Conservation (phyloP, 2,797 vertebrate genomes). For the Mus spretus region DNA sequence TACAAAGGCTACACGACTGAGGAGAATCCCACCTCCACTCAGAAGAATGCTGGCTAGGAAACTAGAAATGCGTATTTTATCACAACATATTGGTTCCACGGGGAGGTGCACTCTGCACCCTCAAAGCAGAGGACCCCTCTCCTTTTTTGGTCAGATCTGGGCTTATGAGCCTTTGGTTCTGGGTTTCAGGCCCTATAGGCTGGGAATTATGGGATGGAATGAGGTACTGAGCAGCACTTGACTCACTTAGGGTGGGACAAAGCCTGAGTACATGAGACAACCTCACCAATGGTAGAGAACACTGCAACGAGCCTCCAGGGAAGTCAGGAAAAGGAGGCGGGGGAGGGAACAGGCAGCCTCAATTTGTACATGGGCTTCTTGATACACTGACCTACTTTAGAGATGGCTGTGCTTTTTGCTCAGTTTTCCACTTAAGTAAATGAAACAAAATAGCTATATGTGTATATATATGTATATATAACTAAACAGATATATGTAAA, state of each 20-base stretch:
- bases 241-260: not conserved
- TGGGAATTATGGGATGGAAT: not conserved
- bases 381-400: conserved; percentile 51
- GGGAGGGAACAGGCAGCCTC: not conserved
- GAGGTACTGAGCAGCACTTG: not conserved
- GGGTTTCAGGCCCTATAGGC: not conserved
- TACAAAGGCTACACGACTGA: not conserved
- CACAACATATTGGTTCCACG: conserved; percentile 8
- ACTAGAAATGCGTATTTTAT: not conserved
- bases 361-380: not conserved
- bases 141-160: not conserved
- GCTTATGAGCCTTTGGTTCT: conserved; percentile 7
- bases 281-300: not conserved
- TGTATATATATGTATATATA: not conserved
- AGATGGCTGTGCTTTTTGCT: conserved; percentile 35
- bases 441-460: conserved; percentile 12
- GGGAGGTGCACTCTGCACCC: not conserved
- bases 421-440: conserved; percentile 53
- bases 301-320: not conserved
- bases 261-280: not conserved
- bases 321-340: not conserved
- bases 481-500: conserved; percentile 68
- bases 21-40: not conserved
- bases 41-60: not conserved
- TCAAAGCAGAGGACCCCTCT: not conserved